Evolutionary conservation across 1,140 invertebrate species (phyloP).

Genomic region (Eufriesea mexicana): DNA sequence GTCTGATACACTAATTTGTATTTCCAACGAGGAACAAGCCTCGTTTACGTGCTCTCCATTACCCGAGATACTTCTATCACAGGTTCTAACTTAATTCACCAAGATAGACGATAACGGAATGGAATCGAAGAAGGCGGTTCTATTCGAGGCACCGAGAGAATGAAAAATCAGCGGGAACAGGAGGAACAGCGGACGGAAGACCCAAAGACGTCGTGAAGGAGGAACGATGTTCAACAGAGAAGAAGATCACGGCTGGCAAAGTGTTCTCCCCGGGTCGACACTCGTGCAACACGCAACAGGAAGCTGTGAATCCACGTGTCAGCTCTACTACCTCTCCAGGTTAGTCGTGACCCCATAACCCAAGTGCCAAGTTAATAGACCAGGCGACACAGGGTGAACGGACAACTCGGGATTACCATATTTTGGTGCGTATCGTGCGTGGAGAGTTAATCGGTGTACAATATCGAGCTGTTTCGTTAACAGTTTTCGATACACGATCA

Average conservation of each 20-base stretch:
- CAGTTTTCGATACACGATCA: constrained; percentile 48
- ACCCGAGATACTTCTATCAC: neutral
- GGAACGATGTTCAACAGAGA: neutral
- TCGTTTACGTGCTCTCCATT: too few relatives aligned
- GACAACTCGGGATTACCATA: neutral
- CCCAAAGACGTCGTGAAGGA: neutral
- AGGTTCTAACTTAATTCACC: neutral
- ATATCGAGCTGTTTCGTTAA: neutral
- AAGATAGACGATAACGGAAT: neutral
- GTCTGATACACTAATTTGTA: constrained; percentile 19
- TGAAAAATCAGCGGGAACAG: too few relatives aligned
- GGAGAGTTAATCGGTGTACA: constrained; percentile 22
- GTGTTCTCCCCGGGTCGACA: neutral
- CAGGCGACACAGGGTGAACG: constrained; percentile 1
- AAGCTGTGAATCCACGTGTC: constrained; percentile 26
- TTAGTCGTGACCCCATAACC: constrained; percentile 13
- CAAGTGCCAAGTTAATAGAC: neutral
- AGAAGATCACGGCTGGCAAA: constrained; percentile 7
- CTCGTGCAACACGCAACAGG: constrained; percentile 22
- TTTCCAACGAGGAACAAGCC: neutral
- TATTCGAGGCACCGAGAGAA: neutral
- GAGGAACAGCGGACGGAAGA: too few relatives aligned
- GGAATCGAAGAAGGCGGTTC: too few relatives aligned
- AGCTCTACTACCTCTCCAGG: neutral
- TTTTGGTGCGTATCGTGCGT: constrained; percentile 10